Evolutionary conservation across 2,888 invertebrate genomes (phyloP), one percentile per base, ranked within the genome.

Genomic region (Microctonus brassicae): DNA sequence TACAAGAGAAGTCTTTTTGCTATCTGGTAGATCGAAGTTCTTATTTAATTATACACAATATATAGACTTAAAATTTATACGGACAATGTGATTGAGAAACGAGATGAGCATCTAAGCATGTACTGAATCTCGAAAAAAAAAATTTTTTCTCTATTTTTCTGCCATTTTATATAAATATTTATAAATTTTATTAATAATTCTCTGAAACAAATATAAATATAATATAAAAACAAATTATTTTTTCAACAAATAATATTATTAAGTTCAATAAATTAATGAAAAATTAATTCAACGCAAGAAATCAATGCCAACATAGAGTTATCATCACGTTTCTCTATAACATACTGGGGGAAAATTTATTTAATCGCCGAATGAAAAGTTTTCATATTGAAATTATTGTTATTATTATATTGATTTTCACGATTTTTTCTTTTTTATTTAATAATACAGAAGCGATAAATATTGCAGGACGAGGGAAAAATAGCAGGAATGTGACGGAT

Each of bases 1-100:
- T 87, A 87, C 87, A 87, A 81, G 81, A 81, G 79, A n/a, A 83
- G 83, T 85, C 80, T 83, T 58, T 52, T 65, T 71, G 83, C 84
- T 87, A 84, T 84, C 74, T 75, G 74, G 81, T 81, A 81, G 80
- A 82, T 85, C 83, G 81, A 85, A 85, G 82, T 83, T 82, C 82
- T 82, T 85, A 84, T 81, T 83, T 83, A 82, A 82, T 86, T 86
- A 85, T 87, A 85, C 86, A 86, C 84, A 86, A 81, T 86, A 86
- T 84, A 86, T 84, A 84, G 83, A 84, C 85, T 86, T 86, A 86
- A 80, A 80, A 75, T 78, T 82, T 82, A 80, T 57, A 79, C 76
- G 61, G 57, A 80, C 82, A 82, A 80, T 82, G 80, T 78, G 77
- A 80, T 80, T 79, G 78, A 26, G 34, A 82, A 81, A 79, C 79